Base-by-base conservation (phyloP, 2,797 vertebrate species). In the Malurus splendens region DNA sequence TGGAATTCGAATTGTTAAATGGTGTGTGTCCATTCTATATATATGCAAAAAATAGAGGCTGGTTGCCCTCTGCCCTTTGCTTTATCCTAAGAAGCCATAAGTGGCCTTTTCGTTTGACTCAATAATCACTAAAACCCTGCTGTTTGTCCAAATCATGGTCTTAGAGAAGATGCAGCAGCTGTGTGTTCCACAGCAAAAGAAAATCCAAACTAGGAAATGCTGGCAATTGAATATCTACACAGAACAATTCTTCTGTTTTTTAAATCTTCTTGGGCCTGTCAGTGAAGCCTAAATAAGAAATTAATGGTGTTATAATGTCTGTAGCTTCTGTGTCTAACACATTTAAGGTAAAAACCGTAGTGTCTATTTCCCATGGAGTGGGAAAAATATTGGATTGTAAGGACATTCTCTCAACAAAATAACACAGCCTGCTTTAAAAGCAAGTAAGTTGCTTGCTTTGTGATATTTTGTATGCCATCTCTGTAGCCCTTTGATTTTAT, bases 401-500 rank as follows among this genome's bases (percentile, higher is more conserved):
- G 15, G 14, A 16, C 24, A 72, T 77, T 78, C 17, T 87, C n/a
- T 51, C 39, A 79, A 45, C 7, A 75, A 65, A 86, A 57, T 6
- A 57, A 12, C 2, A 1, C 11, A 45, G 12, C 5, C n/a, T 59
- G 10, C 55, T 86, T 60, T 18, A 51, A 68, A 61, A 87, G 61
- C 18, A 56, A 74, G 10, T 12, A 18, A 44, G 36, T 68, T 66
- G 9, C 20, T 9, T 9, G 8, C n/a, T 79, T 84, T 61, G n/a
- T 59, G n/a, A 5, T 54, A 18, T 61, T 86, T 86, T 55, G 18
- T 50, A 33, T 66, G 78, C 74, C 44, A 4, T 38, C 74, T 79
- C 51, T 73, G 67, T 68, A 86, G 47, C 13, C 28, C 56, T 91
- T 82, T 78, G 64, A 33, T 84, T 81, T 75, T 65, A 28, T 24